A percentile compares a stretch with the other conserved stretches of the same genome.
Conservation (phyloP, 2,888 invertebrate genomes). For the Cynaeus angustus region DNA sequence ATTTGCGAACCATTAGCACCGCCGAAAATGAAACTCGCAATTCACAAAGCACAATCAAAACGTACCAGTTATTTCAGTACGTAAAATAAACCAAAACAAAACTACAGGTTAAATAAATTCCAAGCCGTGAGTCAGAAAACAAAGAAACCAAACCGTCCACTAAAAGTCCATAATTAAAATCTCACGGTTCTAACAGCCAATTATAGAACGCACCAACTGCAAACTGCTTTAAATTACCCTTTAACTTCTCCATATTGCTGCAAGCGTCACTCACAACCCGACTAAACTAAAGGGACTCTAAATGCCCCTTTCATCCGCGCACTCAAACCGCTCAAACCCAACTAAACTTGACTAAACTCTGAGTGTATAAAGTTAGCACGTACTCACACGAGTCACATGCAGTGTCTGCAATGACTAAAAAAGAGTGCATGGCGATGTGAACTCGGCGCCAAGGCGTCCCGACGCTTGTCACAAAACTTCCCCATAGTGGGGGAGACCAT, state of each 20-base stretch:
- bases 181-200: not conserved
- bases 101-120: conserved; percentile 3
- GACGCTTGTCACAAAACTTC: conserved; percentile 68
- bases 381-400: conserved; percentile 9
- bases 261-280: conserved; percentile 2
- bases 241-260: conserved; percentile 19
- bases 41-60: conserved; percentile 14
- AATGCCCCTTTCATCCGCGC: conserved; percentile 19
- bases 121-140: not conserved
- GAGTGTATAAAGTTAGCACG: conserved; percentile 28
- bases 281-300: not conserved
- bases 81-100: conserved; percentile 10
- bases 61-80: conserved; percentile 8
- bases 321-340: conserved; percentile 12
- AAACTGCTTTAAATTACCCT: conserved; percentile 3
- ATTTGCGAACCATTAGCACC: not conserved
- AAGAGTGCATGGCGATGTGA: conserved; percentile 63
- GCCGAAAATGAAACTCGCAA: not conserved
- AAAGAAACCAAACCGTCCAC: not conserved
- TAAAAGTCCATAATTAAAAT: conserved; percentile 2
- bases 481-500: conserved; percentile 59
- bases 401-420: conserved; percentile 36
- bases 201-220: not conserved
- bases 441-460: conserved; percentile 72
- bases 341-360: conserved; percentile 22